A percentile compares a stretch with the other conserved stretches of the same genome.
Conservation (phyloP, 2,888 invertebrate genomes). For the Pachydiplax longipennis region DNA sequence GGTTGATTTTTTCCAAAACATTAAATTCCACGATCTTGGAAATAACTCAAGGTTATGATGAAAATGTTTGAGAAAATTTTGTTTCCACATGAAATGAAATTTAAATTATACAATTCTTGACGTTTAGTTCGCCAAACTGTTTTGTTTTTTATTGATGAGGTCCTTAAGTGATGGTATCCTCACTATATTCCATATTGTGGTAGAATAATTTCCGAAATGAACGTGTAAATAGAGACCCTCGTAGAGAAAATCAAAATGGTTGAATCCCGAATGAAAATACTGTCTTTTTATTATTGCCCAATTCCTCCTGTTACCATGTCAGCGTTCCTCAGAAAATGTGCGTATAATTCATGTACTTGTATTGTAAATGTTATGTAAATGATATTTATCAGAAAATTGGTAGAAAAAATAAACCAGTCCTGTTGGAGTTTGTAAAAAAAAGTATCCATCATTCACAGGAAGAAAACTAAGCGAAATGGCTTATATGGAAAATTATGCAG, state of each 20-base stretch:
- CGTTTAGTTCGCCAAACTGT: too few species aligned
- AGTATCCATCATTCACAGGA: not conserved
- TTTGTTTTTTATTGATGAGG: too few species aligned
- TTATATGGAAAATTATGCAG: not conserved
- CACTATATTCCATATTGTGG: not conserved
- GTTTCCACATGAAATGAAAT: too few species aligned
- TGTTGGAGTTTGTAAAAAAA: constrained; percentile 29
- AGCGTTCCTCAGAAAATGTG: constrained; percentile 40
- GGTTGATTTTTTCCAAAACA: too few species aligned
- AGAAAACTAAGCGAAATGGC: not conserved
- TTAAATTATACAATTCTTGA: too few species aligned
- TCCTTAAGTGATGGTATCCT: not conserved
- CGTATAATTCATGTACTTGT: constrained; percentile 34
- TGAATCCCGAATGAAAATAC: constrained; percentile 4
- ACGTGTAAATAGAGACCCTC: constrained; percentile 5
- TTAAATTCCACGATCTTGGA: too few species aligned
- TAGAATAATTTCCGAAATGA: not conserved
- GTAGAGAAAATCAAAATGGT: constrained; percentile 19
- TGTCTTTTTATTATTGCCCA: constrained; percentile 35
- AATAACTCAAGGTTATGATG: too few species aligned
- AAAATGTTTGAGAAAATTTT: too few species aligned
- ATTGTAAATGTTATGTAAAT: constrained; percentile 44
- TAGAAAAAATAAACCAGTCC: constrained; percentile 43
- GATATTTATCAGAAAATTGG: constrained; percentile 41
- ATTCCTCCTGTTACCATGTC: constrained; percentile 26